Base-by-base conservation (phyloP, 1,140 invertebrate species). In the Bombus fervidus region DNA sequence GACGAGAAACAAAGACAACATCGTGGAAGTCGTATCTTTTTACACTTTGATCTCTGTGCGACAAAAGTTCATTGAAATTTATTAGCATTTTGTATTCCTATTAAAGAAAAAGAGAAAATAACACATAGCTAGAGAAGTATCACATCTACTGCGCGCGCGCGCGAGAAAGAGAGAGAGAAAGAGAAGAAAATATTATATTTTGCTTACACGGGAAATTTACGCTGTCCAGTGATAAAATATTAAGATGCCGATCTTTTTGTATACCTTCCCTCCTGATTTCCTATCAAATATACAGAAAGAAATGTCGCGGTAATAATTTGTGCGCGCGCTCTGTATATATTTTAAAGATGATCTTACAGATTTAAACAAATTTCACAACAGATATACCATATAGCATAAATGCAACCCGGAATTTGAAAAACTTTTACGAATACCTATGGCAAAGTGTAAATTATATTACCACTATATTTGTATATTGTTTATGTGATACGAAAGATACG, bases 371-470 rank as follows among this genome's bases (percentile, higher is more conserved):
- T 15, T 74, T 74, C 25, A 41, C 12, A 25, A n/a, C 25, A 66
- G 6, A 47, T 18, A 62, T n/a, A 73, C 12, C 13, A 57, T 12
- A 28, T 47, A 74, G 57, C 47, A 28, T 53, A 41, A 78, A 78
- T 13, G 43, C 47, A 64, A 66, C 22, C 25, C 57, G 57, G 39
- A 57, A 68, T 66, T 81, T 66, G 43, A 28, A 81, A 68, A 75
- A 69, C n/a, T 75, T 73, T 81, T n/a, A 34, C 43, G 73, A 15
- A 76, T 75, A 68, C n/a, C 8, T 28, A 57, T 43, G 25, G 22
- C 59, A 76, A 78, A 73, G 22, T 53, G 64, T 89, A 87, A 66
- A 85, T 37, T 69, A 80, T 57, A 66, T 34, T 66, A 66, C 31
- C 22, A 66, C 39, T 39, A 62, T 85, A 81, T 62, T 62, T 76